Base-by-base conservation (phyloP, 92 coral and sea anemone species). In the Umimayanthus chanpuru region DNA sequence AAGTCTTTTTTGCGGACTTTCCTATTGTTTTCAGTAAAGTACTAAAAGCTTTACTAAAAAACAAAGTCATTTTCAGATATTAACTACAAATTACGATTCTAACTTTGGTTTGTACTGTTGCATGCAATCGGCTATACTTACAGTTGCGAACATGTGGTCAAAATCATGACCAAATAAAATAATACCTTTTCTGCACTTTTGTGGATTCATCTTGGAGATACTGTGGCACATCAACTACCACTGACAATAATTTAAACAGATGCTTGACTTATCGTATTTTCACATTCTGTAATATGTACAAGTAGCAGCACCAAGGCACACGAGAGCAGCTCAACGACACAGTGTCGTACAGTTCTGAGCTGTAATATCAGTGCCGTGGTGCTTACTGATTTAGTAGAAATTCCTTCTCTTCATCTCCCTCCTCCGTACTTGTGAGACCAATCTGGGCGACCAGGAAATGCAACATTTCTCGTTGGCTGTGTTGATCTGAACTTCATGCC, bases 401-500 rank as follows among this genome's bases (percentile, higher is more conserved):
- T 70, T 83, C 9, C 78, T 50, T 79, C 79, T 43, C 14, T 75
- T 75, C 79, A 73, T 29, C 77, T 32, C 26, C 79, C 79, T 72
- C 87, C 87, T 11, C 87, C 87, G 26, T 91, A 96, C 98, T 96
- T 96, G 77, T 80, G 80, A 85, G 96, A 92, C 98, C 98, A 96
- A 89, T 96, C 98, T 53, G 98, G 95, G 83, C 98, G 93, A 70
- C 95, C 94, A 77, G 87, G 90, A 58, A 94, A 92, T 11, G 94
- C 96, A 29, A 94, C 98, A 78, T 90, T 88, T 78, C 95, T 91
- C 38, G 95, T 80, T n/a, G 94, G 93, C 88, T 94, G 94, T 29
- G 94, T 85, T 18, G 91, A 88, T 21, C 90, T 65, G 41, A 81
- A 73, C 70, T 91, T 26, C 40, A 96, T 97, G 10, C 98, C 98